A percentile compares a stretch with the other conserved stretches of the same genome.
phyloP scores from a whole-genome alignment of 2,113 vertebrate genomes.

The Corydoras sp. region DNA sequence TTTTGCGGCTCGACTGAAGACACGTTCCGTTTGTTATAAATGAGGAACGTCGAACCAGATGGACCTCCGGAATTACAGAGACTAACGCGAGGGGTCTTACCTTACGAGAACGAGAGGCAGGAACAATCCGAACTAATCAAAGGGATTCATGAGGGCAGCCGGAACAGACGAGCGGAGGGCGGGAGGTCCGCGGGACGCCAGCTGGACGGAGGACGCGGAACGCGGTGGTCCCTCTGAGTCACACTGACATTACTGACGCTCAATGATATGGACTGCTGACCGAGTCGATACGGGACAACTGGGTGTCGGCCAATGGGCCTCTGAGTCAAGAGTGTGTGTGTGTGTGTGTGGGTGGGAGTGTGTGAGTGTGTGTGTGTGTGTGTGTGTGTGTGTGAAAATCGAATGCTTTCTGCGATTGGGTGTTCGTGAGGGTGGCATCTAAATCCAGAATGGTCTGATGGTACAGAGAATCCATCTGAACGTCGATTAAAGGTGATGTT shows the following conservation, averaged over 20 bases:
- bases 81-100: constrained; percentile 37
- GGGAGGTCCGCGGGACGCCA: constrained; percentile 1
- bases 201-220: constrained; percentile 1
- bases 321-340: constrained; percentile 10
- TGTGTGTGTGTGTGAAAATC: background rate
- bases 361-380: background rate
- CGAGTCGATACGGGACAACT: constrained; percentile 29
- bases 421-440: too few relatives aligned
- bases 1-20: too few relatives aligned
- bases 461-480: too few relatives aligned
- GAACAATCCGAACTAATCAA: constrained; percentile 41
- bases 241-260: constrained; percentile 12
- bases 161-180: constrained; percentile 27
- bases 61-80: too few relatives aligned
- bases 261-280: constrained; percentile 40
- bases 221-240: background rate
- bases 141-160: constrained; percentile 49
- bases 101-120: constrained; percentile 47
- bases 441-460: too few relatives aligned
- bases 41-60: too few relatives aligned
- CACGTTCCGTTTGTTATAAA: too few relatives aligned
- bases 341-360: background rate
- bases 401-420: too few relatives aligned
- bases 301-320: constrained; percentile 35
- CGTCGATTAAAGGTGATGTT: too few relatives aligned